Evolutionary conservation across 2,888 invertebrate species (phyloP), one percentile per base, ranked within the genome.

Genomic region (Chalcosyrphus nemorum): DNA sequence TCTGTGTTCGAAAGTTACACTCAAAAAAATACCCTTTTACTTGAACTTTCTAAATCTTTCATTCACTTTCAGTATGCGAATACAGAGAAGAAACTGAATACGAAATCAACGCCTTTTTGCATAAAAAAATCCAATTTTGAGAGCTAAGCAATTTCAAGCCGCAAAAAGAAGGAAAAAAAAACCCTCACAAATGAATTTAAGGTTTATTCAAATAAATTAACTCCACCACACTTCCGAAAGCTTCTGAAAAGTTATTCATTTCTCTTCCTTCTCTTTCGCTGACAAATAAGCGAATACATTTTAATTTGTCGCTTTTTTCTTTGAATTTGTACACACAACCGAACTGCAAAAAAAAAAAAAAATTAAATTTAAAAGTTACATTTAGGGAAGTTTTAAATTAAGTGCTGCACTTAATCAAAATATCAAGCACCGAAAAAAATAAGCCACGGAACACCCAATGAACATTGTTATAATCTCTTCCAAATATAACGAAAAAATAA

Each of bases 381-480:
- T 74, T 74, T 56, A 45, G 54, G 63, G 27, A 74, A 74, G 45
- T 74, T 74, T 74, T 74, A 65, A 65, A 74, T 74, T 74, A 74
- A 74, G 63, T 74, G 35, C 43, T 63, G 74, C 63, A 63, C 63
- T 74, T 74, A 63, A 54, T 74, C 72, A 74, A 74, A 74, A 74
- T 56, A 74, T 32, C 54, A 52, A 43, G 29, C 24, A 54, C 38
- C 45, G 24, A 2, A 2, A 4, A 24, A 24, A 24, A 24, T 4
- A 29, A 47, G 43, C 29, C n/a, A n/a, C 24, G 4, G 15, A 43
- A 6, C 47, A 45, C 32, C 47, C 32, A 63, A 63, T 35, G 35
- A 65, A 21, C 50, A 21, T 15, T 24, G 11, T 50, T 50, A 65
- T 65, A 47, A 50, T 50, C 50, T 47, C 35, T 32, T 19, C 6